Base-by-base conservation (phyloP, 2,888 invertebrate species). In the Ditula angustiorana region DNA sequence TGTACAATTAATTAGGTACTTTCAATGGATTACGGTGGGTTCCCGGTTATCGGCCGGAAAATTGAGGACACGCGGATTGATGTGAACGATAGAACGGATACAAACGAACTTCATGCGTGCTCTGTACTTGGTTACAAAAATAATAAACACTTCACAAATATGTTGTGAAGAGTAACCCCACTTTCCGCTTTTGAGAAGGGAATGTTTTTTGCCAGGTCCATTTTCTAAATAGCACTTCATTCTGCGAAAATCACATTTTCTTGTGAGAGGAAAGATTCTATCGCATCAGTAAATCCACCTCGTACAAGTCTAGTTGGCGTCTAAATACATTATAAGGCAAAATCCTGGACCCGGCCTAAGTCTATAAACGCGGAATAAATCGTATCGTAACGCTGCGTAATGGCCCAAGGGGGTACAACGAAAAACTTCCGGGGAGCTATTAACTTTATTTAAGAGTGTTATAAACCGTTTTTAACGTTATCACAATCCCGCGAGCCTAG, bases 361-460 rank as follows among this genome's bases (percentile, higher is more conserved):
- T 87, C 87, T 86, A 86, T 89, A 87, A 89, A 90, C 82, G 83
- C 73, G 78, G 77, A 82, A 90, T 91, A 91, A 91, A 91, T 90
- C 90, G 87, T 84, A 80, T 82, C 83, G 84, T 85, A 82, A 85
- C 85, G 82, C 83, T 84, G 75, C 82, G 83, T 91, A 90, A 91
- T 88, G 85, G 88, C 85, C 80, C 82, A 84, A 82, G 82, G 85
- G 88, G 90, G 87, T 84, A 85, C 86, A 83, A 79, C 84, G 89
- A 88, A 90, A 90, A 90, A 90, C 86, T 91, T 88, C 83, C 80
- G 74, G 80, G 80, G 82, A 78, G 88, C 90, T 87, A 91, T 91
- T 89, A 91, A 91, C 83, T 87, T 91, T 90, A 90, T 91, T 91
- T 90, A 90, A 90, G 90, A 82, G 83, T 83, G 89, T 87, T 90